Percentiles rank a stretch among this genome's conserved stretches.
Evolutionary conservation across 2,113 vertebrate species (phyloP).

Genomic region (Rynchops niger): DNA sequence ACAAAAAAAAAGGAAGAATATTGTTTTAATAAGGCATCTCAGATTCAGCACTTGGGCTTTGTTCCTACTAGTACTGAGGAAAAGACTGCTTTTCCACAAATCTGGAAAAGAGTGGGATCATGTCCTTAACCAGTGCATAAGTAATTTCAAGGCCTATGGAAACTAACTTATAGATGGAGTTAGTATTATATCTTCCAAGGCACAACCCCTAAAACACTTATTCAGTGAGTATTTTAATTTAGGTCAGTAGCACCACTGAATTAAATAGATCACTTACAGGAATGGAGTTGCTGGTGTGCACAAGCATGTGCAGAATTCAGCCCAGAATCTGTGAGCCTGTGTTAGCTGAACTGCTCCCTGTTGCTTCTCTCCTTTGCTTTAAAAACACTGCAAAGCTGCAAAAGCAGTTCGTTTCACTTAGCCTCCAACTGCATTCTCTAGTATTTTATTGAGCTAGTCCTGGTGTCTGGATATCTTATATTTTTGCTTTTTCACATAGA

Average conservation of each 20-base stretch:
- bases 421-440: slow-evolving; percentile 1
- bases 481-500: slow-evolving; percentile 20
- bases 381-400: not conserved
- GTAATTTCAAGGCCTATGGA: not conserved
- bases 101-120: not conserved
- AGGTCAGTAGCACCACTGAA: not conserved
- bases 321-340: not conserved
- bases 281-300: not conserved
- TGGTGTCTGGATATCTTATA: slow-evolving; percentile 24
- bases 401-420: slow-evolving; percentile 8
- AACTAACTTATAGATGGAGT: not conserved
- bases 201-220: not conserved
- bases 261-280: not conserved
- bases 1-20: not conserved
- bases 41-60: not conserved
- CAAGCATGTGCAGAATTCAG: not conserved
- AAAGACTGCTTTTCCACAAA: not conserved
- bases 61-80: not conserved
- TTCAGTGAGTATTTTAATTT: not conserved
- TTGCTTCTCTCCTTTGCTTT: slow-evolving; percentile 1
- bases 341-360: not conserved
- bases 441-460: slow-evolving; percentile 31
- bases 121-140: not conserved
- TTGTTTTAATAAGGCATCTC: not conserved
- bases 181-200: not conserved